A percentile compares a stretch with the other conserved stretches of the same genome.
Evolutionary conservation across 2,888 invertebrate species (phyloP).

Genomic region (Andrena chrysosceles): DNA sequence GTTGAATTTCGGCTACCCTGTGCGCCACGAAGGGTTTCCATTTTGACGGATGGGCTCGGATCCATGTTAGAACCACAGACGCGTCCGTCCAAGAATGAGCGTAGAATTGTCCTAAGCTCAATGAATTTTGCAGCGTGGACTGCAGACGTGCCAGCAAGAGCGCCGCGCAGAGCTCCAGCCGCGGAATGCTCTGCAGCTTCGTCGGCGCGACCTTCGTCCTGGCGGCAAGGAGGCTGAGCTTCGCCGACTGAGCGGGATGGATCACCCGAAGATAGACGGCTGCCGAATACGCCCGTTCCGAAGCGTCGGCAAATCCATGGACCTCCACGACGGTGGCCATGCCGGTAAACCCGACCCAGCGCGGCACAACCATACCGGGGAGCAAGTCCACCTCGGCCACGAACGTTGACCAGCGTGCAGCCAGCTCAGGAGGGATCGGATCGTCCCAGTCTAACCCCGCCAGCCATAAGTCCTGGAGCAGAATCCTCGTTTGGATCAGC

Average conservation of each 20-base stretch:
- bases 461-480: neutral
- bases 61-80: constrained; percentile 13
- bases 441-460: neutral
- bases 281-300: neutral
- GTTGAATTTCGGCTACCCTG: constrained; percentile 12
- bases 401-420: neutral
- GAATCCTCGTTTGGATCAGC: neutral
- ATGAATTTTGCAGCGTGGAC: neutral
- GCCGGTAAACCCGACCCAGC: neutral
- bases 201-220: constrained; percentile 8
- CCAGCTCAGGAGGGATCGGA: neutral
- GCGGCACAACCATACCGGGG: neutral
- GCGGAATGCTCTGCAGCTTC: constrained; percentile 2
- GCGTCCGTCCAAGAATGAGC: neutral
- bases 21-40: constrained; percentile 24
- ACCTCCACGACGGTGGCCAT: neutral
- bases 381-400: neutral
- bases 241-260: too few species aligned
- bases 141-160: neutral
- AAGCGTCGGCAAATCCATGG: neutral
- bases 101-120: neutral
- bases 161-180: constrained; percentile 16
- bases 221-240: neutral
- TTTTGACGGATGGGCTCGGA: neutral
- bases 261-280: neutral